phyloP scores from a whole-genome alignment of 1,140 invertebrate species.

The Globodera ellingtonae region DNA sequence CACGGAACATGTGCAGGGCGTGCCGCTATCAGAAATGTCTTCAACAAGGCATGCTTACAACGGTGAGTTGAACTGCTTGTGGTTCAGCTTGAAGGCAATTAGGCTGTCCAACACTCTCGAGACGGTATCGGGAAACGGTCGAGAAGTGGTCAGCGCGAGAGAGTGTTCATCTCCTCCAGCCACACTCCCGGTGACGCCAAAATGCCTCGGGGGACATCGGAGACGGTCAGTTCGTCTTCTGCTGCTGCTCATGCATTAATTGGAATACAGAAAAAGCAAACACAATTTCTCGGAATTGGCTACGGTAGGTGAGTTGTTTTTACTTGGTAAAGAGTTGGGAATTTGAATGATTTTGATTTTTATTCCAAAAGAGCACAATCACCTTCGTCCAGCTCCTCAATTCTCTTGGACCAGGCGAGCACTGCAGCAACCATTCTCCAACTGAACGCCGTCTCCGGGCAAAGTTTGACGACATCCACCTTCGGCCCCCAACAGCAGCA shows the following conservation, averaged over 20 bases:
- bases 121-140: constrained; percentile 50
- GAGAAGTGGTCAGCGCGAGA: constrained; percentile 35
- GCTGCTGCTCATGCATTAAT: neutral
- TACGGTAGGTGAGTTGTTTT: constrained; percentile 12
- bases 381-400: neutral
- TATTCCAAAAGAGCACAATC: constrained; percentile 5
- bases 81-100: neutral
- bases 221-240: constrained; percentile 2
- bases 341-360: constrained; percentile 7
- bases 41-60: constrained; percentile 49
- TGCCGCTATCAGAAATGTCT: constrained; percentile 50
- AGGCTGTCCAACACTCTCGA: constrained; percentile 51
- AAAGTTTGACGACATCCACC: neutral
- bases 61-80: constrained; percentile 11
- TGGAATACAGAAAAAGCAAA: constrained; percentile 9
- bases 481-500: constrained; percentile 29
- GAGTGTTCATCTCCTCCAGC: constrained; percentile 28
- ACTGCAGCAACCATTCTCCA: constrained; percentile 39
- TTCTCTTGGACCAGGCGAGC: constrained; percentile 19
- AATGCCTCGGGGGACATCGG: constrained; percentile 23
- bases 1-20: constrained; percentile 50
- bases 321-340: neutral
- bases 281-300: constrained; percentile 28
- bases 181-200: constrained; percentile 31
- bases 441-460: constrained; percentile 39